Evolutionary conservation across 1,140 invertebrate species (phyloP).

Genomic region (Musca vetustissima): DNA sequence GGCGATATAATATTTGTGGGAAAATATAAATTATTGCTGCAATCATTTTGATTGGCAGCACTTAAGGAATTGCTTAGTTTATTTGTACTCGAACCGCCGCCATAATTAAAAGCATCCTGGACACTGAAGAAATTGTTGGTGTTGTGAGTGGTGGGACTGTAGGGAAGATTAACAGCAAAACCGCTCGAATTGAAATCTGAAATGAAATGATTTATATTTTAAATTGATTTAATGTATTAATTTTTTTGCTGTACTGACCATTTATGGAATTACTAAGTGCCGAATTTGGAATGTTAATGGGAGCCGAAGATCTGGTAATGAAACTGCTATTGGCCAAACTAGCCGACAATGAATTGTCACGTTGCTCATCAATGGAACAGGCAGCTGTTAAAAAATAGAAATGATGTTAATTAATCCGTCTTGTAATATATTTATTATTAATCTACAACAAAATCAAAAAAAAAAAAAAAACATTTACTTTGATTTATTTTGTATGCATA

Average conservation of each 20-base stretch:
- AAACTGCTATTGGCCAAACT: conserved; percentile 58
- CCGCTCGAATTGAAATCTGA: conserved; percentile 55
- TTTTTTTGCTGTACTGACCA: conserved; percentile 37
- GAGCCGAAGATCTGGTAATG: conserved; percentile 69
- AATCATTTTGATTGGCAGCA: conserved; percentile 48
- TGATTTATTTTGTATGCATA: no score
- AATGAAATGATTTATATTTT: conserved; percentile 26
- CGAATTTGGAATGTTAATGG: conserved; percentile 86
- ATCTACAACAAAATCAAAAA: no score
- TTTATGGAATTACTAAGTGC: conserved; percentile 60
- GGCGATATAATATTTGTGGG: conserved; percentile 52
- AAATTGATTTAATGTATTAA: not conserved
- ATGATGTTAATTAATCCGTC: no score
- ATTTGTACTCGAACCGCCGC: conserved; percentile 41
- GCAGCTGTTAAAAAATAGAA: conserved; percentile 31
- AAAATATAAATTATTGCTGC: conserved; percentile 46
- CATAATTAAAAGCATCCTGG: conserved; percentile 43
- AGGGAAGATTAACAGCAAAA: conserved; percentile 58
- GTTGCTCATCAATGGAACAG: conserved; percentile 52
- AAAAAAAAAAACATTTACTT: no score
- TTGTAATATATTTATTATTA: no score
- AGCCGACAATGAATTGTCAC: conserved; percentile 76
- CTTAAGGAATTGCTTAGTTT: conserved; percentile 54
- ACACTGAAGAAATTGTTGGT: conserved; percentile 46
- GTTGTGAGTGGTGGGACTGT: conserved; percentile 53